Percentiles rank a stretch among this genome's conserved stretches.
Conservation (phyloP, 2,113 vertebrate species). For the Corythornis madagascariensis region DNA sequence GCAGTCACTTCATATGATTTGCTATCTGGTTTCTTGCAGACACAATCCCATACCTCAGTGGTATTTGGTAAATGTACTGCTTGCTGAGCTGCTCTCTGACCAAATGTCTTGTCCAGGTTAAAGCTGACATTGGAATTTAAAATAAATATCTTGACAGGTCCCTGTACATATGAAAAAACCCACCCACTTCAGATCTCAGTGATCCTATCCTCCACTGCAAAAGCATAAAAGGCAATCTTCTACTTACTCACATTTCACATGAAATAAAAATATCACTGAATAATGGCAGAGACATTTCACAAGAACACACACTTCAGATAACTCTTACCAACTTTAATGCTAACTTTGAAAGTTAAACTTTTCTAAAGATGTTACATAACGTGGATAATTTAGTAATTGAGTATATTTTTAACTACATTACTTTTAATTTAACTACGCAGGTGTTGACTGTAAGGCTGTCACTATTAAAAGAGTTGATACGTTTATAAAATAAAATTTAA, state of each 20-base stretch:
- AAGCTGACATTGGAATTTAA: background rate
- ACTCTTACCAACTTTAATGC: background rate
- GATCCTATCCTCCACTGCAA: background rate
- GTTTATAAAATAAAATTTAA: background rate
- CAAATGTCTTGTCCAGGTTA: background rate
- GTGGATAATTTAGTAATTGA: constrained; percentile 27
- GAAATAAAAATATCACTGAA: background rate
- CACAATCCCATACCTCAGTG: background rate
- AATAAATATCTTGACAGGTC: background rate
- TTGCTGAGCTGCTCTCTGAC: background rate
- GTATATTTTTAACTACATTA: constrained; percentile 33
- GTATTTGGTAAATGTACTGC: background rate
- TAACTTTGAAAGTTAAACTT: constrained; percentile 25
- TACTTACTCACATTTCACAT: background rate
- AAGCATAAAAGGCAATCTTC: background rate
- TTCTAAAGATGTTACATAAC: constrained; percentile 25
- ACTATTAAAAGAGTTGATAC: background rate
- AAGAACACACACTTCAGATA: background rate
- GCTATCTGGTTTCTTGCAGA: background rate
- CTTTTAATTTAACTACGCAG: constrained; percentile 18
- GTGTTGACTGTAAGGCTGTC: background rate
- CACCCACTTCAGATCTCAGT: background rate
- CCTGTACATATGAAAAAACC: background rate
- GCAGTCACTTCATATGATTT: background rate
- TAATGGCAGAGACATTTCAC: background rate